Evolutionary conservation across 92 coral and sea anemone genomes (phyloP), one percentile per base, ranked within the genome.

Genomic region (Diadumene lineata): DNA sequence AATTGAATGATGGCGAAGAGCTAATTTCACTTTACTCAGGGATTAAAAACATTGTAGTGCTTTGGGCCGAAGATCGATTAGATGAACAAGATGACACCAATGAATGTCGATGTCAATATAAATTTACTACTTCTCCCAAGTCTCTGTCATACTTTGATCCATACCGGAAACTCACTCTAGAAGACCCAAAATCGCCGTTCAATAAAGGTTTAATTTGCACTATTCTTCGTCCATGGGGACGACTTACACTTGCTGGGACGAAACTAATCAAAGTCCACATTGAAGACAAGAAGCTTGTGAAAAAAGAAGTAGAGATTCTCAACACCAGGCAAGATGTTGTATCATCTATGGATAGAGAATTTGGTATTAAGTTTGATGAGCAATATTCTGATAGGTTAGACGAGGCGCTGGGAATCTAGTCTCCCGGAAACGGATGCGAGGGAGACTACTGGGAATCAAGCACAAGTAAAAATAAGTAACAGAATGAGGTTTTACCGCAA

Each of bases 211-310:
- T 82, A 34, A 18, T 84, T 9, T 79, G 84, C 75, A 72, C 88
- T 46, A 10, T 81, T 24, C 77, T 78, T 13, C 85, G 44, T 56
- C 84, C 87, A 15, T 76, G 87, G 84, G 87, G 87, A 18, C 64
- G 84, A 56, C 21, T 79, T 17, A 78, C 80, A 55, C 53, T 84
- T 43, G 29, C 76, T 31, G 76, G 77, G 25, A 26, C 6, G n/a
- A 78, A 83, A 56, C 34, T 78, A 19, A 56, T 63, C 17, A 75
- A 56, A 43, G 58, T 19, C 23, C 34, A 56, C 57, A 28, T 33
- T 7, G 50, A 73, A 28, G 9, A 66, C 69, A 56, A 56, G 76
- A 48, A 72, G 30, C 2, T 19, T 56, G 1, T 70, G 24, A 28
- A 69, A 56, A 33, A 44, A 43, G 78, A 73, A 1, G 56, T 73